Evolutionary conservation across 2,888 invertebrate species (phyloP), one percentile per base, ranked within the genome.

Genomic region (Schizaphis graminum): DNA sequence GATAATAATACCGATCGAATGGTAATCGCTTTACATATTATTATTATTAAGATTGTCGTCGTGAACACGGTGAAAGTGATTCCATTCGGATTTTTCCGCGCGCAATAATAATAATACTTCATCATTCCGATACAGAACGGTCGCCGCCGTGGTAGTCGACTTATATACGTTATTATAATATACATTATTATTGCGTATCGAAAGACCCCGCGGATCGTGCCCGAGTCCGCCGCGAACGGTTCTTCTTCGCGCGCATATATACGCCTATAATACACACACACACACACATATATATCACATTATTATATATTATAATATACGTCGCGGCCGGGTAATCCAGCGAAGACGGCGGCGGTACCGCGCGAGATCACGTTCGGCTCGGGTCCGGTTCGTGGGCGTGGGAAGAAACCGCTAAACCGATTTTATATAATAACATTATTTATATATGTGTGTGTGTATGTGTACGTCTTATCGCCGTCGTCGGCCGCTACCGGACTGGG

Each of bases 301-400:
- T 47, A 53, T 53, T 28, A 87, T 47, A 26, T n/a, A 53, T 87
- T 53, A 53, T 53, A 53, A 21, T 53, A 88, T 7, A 21, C 35
- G 89, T 57, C 90, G n/a, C 89, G 89, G 47, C n/a, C 61, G 61
- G 44, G 67, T 77, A 35, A 77, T 35, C 28, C 57, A 26, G 90
- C 47, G 35, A n/a, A n/a, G n/a, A 41, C 41, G 35, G 56, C 41
- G 89, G 47, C 67, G 61, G 47, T 67, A 47, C 21, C 77, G 91
- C 77, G 53, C 47, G 56, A 85, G n/a, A 53, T 91, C 77, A 67
- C 67, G 67, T 90, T 49, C 49, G 41, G 88, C 35, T 49, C 77
- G 91, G 91, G 91, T 67, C 77, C 87, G 86, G 47, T 61, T 28
- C 92, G 93, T 93, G 89, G 93, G 93, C 93, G 93, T 93, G 93